Evolutionary conservation across 2,797 vertebrate genomes (phyloP).

Genomic region (Synaphobranchus kaupii): DNA sequence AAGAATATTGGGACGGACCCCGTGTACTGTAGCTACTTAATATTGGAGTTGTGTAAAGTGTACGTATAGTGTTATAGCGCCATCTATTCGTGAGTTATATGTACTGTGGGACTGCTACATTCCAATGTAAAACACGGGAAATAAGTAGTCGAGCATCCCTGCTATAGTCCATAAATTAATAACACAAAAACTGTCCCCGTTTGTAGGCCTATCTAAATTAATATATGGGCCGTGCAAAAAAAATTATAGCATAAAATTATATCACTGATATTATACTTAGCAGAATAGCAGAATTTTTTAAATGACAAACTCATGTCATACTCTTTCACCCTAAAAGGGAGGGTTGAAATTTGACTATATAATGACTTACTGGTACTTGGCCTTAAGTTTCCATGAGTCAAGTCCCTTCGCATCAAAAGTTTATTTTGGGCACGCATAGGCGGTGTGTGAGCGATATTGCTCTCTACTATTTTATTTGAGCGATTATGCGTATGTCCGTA

Average conservation of each 20-base stretch:
- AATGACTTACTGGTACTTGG: no score
- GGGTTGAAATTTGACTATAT: no score
- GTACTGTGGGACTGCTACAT: neutral
- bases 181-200: neutral
- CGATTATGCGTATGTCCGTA: neutral
- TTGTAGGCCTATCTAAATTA: neutral
- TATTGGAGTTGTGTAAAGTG: no score
- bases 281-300: neutral
- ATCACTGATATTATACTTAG: neutral
- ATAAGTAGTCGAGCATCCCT: neutral
- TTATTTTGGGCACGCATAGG: no score
- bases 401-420: neutral
- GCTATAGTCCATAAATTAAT: neutral
- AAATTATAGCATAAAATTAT: neutral
- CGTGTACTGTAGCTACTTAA: no score
- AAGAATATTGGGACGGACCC: no score
- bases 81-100: neutral
- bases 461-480: neutral
- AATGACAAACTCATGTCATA: no score
- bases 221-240: neutral
- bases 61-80: neutral
- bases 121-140: neutral
- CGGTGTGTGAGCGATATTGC: neutral
- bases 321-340: no score
- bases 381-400: neutral